Evolutionary conservation across 2,888 invertebrate genomes (phyloP).

Genomic region (Diarsia rubi): DNA sequence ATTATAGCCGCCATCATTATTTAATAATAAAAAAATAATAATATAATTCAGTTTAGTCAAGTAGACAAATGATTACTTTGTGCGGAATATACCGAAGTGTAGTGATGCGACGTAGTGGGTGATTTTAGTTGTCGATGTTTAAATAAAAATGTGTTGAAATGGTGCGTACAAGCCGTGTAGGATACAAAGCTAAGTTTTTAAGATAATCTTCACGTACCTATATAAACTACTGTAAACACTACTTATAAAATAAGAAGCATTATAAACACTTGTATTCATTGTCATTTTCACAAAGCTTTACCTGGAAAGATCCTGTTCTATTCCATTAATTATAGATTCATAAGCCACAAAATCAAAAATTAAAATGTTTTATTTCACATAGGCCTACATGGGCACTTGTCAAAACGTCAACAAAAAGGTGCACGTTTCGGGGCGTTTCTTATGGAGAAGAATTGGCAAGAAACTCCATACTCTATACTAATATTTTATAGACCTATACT

Average conservation of each 20-base stretch:
- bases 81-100: constrained; percentile 75
- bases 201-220: too few relatives aligned
- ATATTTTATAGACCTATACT: neutral
- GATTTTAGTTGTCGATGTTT: constrained; percentile 61
- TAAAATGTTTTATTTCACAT: too few relatives aligned
- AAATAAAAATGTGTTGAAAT: neutral
- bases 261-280: neutral
- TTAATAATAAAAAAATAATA: constrained; percentile 88
- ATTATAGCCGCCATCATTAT: constrained; percentile 84
- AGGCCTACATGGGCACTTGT: too few relatives aligned
- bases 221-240: too few relatives aligned
- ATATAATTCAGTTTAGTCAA: constrained; percentile 90
- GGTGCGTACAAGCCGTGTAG: neutral
- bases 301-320: neutral
- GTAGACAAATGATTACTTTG: constrained; percentile 90
- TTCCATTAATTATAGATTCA: too few relatives aligned
- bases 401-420: too few relatives aligned
- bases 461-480: constrained; percentile 16
- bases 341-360: too few relatives aligned
- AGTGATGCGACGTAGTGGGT: constrained; percentile 67
- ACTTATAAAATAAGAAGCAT: too few relatives aligned
- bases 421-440: too few relatives aligned
- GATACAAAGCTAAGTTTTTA: too few relatives aligned
- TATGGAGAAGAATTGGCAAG: too few relatives aligned
- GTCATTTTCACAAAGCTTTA: neutral